phyloP scores from a whole-genome alignment of 2,888 invertebrate genomes.

The Pyrocoelia pectoralis region DNA sequence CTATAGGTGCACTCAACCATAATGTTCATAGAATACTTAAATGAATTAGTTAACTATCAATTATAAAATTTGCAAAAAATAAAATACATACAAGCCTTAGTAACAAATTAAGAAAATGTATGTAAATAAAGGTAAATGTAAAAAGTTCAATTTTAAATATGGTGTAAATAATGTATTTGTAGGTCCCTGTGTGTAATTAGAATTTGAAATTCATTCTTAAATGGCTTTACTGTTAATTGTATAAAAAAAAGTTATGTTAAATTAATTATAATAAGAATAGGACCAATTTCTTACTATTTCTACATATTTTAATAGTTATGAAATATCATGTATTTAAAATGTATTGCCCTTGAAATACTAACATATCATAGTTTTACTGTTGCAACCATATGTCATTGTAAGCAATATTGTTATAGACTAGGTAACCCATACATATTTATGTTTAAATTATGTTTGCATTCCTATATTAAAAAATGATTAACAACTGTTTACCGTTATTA shows the following conservation, averaged over 20 bases:
- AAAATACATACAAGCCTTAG: background rate
- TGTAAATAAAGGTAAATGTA: background rate
- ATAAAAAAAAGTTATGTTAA: background rate
- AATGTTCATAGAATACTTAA: too few species aligned
- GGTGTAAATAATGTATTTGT: background rate
- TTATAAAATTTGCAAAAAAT: background rate
- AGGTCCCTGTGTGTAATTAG: background rate
- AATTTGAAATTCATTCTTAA: background rate
- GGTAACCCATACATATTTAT: constrained; percentile 17
- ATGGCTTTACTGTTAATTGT: constrained; percentile 3
- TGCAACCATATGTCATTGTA: constrained; percentile 22
- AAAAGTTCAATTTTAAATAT: background rate
- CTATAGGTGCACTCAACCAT: too few species aligned
- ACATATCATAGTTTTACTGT: constrained; percentile 32
- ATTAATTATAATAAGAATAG: constrained; percentile 53
- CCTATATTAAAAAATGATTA: constrained; percentile 16
- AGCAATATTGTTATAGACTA: constrained; percentile 22
- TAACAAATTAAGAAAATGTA: background rate
- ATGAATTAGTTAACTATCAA: background rate
- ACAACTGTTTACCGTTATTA: too few species aligned
- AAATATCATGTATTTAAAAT: constrained; percentile 17
- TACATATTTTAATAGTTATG: constrained; percentile 40
- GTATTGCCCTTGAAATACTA: constrained; percentile 22
- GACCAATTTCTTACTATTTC: constrained; percentile 60
- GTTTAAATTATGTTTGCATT: constrained; percentile 22